Evolutionary conservation across 2,888 invertebrate species (phyloP), one percentile per base, ranked within the genome.

Genomic region (Callyntrura guangdongensis): DNA sequence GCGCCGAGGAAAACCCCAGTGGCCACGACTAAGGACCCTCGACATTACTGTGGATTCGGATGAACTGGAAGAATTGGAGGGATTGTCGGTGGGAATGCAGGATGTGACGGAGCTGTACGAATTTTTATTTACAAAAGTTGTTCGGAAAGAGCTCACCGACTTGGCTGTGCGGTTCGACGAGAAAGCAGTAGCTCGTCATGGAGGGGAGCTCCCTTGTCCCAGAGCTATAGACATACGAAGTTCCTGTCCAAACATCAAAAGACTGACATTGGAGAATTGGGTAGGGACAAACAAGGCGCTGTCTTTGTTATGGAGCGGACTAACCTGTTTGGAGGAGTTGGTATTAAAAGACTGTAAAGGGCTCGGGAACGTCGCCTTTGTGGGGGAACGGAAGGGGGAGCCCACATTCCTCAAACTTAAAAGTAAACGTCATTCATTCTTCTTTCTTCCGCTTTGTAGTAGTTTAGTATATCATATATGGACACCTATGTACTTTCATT

Each of bases 341-440:
- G 1, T 25, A 1, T 0, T 79, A 8, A 12, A 27, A 25, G 36
- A 79, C 14, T 79, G 77, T 17, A 79, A 11, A 53, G 53, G 56
- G 0, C 25, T 79, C 14, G 77, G 77, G 9, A 79, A 79, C 22
- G 77, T 56, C 0, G 77, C 77, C 0, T 79, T 79, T 25, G 77
- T 79, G 0, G 77, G 77, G 5, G 77, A 56, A 53, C n/a, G 53
- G 0, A 53, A 53, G 25, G 25, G 25, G 4, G 2, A 79, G 4
- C 77, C 77, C 3, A 56, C 56, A 5, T 79, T 79, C 20, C 14
- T 79, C 0, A 56, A 56, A 56, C 25, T 79, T 11, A 53, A 53
- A 79, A 56, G 77, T 79, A 53, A 36, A n/a, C n/a, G n/a, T n/a
- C n/a, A n/a, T n/a, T n/a, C n/a, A n/a, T n/a, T n/a, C n/a, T n/a